Percentiles rank a stretch among this genome's conserved stretches.
These are phyloP conservation scores for Enteromius paludinosus DNA, from an alignment of 2,797 vertebrate species.

Conservation along the genomic window DNA sequence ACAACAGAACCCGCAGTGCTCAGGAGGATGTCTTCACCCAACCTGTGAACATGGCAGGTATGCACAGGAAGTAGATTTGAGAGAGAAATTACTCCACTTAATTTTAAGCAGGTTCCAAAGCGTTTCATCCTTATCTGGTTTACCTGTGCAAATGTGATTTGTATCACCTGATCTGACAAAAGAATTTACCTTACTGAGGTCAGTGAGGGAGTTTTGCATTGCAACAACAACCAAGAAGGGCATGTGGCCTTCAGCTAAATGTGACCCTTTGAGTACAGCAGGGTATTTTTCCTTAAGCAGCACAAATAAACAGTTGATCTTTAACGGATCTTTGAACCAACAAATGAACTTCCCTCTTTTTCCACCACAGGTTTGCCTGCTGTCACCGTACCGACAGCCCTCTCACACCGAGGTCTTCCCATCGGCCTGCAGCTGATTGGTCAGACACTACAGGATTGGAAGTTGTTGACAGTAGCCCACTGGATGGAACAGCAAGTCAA, in stretches of 20 bases:
- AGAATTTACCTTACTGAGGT: background rate
- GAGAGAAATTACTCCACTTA: background rate
- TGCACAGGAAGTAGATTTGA: constrained; percentile 6
- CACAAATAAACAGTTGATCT: constrained; percentile 1
- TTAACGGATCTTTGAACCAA: background rate
- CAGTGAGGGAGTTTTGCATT: background rate
- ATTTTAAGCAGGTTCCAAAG: background rate
- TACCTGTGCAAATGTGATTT: background rate
- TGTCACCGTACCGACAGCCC: constrained; percentile 84
- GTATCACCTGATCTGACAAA: background rate
- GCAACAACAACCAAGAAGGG: background rate
- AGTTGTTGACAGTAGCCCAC: constrained; percentile 86
- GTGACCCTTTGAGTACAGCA: background rate
- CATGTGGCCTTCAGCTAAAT: background rate
- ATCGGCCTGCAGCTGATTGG: constrained; percentile 93
- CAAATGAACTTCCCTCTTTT: background rate
- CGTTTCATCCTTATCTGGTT: background rate
- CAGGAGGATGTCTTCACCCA: constrained; percentile 95
- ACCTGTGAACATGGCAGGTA: constrained; percentile 93
- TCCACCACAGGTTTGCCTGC: constrained; percentile 86
- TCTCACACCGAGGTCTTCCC: constrained; percentile 89
- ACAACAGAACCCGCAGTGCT: constrained; percentile 90
- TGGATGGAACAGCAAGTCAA: constrained; percentile 92
- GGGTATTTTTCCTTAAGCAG: background rate
- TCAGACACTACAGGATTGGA: constrained; percentile 83